phyloP scores from a whole-genome alignment of 2,797 vertebrate genomes.

The Phoxinus dragarum region DNA sequence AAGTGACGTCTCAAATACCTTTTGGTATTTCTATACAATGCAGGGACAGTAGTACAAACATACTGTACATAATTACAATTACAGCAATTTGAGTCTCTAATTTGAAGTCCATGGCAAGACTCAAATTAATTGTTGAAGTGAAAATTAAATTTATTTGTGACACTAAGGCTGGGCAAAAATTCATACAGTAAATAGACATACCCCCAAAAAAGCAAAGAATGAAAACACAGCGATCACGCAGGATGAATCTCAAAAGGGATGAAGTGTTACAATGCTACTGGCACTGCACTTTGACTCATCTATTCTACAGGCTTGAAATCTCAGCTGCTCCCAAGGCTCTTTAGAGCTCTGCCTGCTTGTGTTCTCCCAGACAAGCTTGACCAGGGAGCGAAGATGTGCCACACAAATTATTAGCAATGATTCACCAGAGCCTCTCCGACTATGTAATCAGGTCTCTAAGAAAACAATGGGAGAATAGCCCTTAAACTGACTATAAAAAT shows the following conservation, averaged over 20 bases:
- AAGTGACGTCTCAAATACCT: background rate
- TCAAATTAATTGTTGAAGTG: background rate
- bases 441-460: conserved; percentile 2
- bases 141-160: background rate
- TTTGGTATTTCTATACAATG: background rate
- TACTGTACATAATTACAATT: background rate
- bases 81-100: background rate
- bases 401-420: conserved; percentile 40
- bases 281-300: conserved; percentile 19
- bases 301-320: conserved; percentile 28
- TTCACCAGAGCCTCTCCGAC: conserved; percentile 21
- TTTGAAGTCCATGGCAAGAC: background rate
- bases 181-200: background rate
- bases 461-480: background rate
- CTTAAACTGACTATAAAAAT: conserved; percentile 23
- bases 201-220: background rate
- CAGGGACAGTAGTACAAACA: background rate
- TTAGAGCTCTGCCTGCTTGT: conserved; percentile 18
- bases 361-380: conserved; percentile 29
- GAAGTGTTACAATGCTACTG: conserved; percentile 1
- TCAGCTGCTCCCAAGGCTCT: background rate
- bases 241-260: background rate
- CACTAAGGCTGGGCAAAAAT: background rate
- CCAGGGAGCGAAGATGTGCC: conserved; percentile 18
- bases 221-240: background rate